Evolutionary conservation across 2,888 invertebrate species (phyloP), one percentile per base, ranked within the genome.

Genomic region (Cerastoderma edule): DNA sequence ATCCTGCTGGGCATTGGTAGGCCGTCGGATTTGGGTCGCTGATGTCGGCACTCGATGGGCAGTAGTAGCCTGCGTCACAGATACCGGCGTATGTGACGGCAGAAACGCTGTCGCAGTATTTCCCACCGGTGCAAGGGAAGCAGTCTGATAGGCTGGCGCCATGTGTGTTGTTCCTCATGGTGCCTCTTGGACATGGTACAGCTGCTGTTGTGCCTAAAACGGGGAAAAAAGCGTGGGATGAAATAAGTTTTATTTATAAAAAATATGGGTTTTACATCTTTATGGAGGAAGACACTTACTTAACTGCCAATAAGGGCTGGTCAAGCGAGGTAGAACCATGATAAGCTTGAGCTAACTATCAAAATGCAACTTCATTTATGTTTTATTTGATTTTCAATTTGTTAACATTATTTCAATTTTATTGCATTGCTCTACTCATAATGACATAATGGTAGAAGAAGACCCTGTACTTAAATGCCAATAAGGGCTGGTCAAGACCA

Each of bases 21-120:
- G 66, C 53, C 1, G 85, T 77, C 2, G 90, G 90, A 19, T 69
- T 64, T 6, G 83, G 35, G 6, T 84, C 79, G 13, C 78, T 72
- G 30, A 89, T 87, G 53, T 83, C 79, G 22, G 84, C 88, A 28
- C 27, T 53, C 32, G 87, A 86, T 1, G 90, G 89, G 60, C 90
- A 90, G 78, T 89, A 90, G 76, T 88, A 90, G 4, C 89, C 64
- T 35, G 78, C 84, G 2, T 65, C 67, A 78, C 90, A 90, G 8
- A 74, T 67, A 1, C 88, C 89, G 1, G 90, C 72, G 0, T 88
- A 86, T 6, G 67, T 79, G 22, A 84, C 80, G 2, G 83, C 57
- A 19, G 84, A 88, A 16, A 76, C 71, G 6, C 50, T 46, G 56
- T 81, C 83, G 70, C 90, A 90, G 80, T 86, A 89, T 53, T 86